Conservation (phyloP, 2,113 vertebrate genomes). For the Hemicordylus capensis region DNA sequence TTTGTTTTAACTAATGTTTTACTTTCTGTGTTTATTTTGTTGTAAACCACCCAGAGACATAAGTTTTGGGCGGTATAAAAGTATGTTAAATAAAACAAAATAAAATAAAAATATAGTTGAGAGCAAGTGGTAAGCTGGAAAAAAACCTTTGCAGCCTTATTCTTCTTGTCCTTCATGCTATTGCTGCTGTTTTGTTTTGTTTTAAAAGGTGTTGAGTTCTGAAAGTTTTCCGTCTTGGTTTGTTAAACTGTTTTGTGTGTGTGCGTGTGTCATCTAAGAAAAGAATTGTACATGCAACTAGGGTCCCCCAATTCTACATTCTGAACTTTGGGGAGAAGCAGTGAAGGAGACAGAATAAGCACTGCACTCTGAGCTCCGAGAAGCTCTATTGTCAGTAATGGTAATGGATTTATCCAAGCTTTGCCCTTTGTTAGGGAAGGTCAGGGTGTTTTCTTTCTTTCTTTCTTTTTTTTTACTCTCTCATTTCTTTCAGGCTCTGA, state of each 20-base stretch:
- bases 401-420: conserved; percentile 32
- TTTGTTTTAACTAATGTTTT: too few species aligned
- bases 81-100: too few species aligned
- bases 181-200: not conserved
- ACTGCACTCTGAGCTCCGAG: conserved; percentile 27
- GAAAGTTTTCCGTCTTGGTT: not conserved
- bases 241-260: not conserved
- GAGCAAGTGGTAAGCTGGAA: not conserved
- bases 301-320: not conserved
- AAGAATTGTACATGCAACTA: not conserved
- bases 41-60: too few species aligned
- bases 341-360: conserved; percentile 18
- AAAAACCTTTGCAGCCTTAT: not conserved
- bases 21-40: too few species aligned
- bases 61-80: too few species aligned
- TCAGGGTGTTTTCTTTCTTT: conserved; percentile 58
- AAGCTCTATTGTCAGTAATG: conserved; percentile 8
- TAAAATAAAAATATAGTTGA: too few species aligned
- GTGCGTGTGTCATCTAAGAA: not conserved
- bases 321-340: not conserved
- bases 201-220: not conserved
- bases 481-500: conserved; percentile 71
- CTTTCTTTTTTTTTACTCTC: conserved; percentile 14
- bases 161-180: not conserved
- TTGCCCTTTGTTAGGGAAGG: conserved; percentile 64